phyloP scores from a whole-genome alignment of 2,888 invertebrate species.

The Orchesella flavescens region DNA sequence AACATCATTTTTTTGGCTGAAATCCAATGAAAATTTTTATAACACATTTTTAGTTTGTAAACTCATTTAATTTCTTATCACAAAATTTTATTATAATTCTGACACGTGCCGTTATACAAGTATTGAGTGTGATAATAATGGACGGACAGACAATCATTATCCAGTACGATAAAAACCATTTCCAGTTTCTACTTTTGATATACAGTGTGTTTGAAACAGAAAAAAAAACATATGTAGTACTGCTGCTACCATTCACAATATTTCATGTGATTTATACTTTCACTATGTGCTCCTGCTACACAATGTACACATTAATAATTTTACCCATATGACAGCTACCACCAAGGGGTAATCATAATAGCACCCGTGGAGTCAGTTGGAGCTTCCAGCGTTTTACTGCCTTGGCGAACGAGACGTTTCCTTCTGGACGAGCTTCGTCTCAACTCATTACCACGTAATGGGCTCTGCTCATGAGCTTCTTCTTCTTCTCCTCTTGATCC shows the following conservation, averaged over 20 bases:
- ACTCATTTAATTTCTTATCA: too few species aligned
- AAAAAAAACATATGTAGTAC: background rate
- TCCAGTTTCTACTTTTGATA: too few species aligned
- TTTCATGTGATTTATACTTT: constrained; percentile 51
- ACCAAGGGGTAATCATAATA: constrained; percentile 63
- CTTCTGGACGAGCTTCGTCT: constrained; percentile 56
- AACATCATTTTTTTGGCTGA: too few species aligned
- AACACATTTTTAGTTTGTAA: too few species aligned
- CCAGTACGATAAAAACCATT: background rate
- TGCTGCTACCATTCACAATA: background rate
- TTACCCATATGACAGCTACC: constrained; percentile 59
- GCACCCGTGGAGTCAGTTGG: constrained; percentile 85
- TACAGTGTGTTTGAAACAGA: background rate
- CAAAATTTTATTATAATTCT: too few species aligned
- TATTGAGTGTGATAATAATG: too few species aligned
- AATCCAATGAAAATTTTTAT: too few species aligned
- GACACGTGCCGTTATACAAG: too few species aligned
- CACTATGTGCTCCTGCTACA: constrained; percentile 24
- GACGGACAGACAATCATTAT: background rate
- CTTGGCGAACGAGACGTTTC: constrained; percentile 82
- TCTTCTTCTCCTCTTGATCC: constrained; percentile 48
- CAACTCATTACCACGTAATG: constrained; percentile 63
- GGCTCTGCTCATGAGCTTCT: constrained; percentile 60
- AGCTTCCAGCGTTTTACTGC: constrained; percentile 84
- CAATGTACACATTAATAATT: constrained; percentile 55